Base-by-base conservation (phyloP, 2,797 vertebrate genomes). In the Cossypha heuglini region DNA sequence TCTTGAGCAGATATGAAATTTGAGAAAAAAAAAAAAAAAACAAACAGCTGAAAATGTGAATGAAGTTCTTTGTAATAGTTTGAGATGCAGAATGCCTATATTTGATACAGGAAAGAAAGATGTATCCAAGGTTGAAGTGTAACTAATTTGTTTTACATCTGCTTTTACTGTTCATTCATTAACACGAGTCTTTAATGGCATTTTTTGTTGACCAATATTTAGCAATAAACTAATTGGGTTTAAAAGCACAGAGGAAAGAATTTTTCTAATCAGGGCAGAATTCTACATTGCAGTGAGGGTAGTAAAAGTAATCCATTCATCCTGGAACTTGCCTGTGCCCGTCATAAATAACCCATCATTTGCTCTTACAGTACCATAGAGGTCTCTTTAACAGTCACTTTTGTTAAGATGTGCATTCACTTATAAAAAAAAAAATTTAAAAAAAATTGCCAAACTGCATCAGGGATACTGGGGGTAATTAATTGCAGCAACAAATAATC, bases 391-490 rank as follows among this genome's bases (percentile, higher is more conserved):
- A 33, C 3, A 42, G 11, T 9, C 19, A 25, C 1, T 25, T 86
- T n/a, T 68, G 3, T 49, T 42, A 25, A 75, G 18, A n/a, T 24
- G n/a, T 1, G 0, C 1, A 37, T 52, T 66, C 16, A 24, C 5
- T 40, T 17, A 37, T 37, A 59, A 86, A 38, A 42, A 42, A 42
- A 16, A 88, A 63, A 12, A 21, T 3, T 84, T 55, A 11, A 13
- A 4, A 52, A 16, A 74, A 48, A 58, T 5, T 46, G 17, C 1
- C 12, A 22, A 67, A 48, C n/a, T 35, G 5, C 21, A 40, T 51
- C 52, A 88, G 3, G 10, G 9, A 45, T 3, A 2, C 4, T 33
- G 17, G 9, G 9, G 28, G 1, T 82, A 82, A 81, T 51, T n/a
- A 38, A 40, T n/a, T 71, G 7, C 31, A 59, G 18, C 7, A 76